phyloP scores from a whole-genome alignment of 2,797 vertebrate species.

The Miichthys miiuy region DNA sequence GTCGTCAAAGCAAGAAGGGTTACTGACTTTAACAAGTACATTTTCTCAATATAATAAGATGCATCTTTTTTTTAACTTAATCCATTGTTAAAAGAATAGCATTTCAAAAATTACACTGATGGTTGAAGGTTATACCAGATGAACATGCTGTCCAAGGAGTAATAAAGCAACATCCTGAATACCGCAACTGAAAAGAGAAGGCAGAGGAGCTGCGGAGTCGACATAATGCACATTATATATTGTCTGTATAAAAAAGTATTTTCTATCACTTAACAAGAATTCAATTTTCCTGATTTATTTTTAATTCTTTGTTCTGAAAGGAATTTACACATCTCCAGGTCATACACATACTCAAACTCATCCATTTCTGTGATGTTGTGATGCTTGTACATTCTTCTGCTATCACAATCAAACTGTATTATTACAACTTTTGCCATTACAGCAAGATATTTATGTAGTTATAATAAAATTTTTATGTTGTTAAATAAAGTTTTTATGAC shows the following conservation, averaged over 20 bases:
- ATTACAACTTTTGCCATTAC: neutral
- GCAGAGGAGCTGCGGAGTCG: neutral
- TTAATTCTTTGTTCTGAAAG: neutral
- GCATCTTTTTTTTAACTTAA: constrained; percentile 18
- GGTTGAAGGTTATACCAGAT: constrained; percentile 25
- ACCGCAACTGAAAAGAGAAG: constrained; percentile 21
- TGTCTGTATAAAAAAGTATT: neutral
- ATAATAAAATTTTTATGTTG: neutral
- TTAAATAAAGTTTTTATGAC: neutral
- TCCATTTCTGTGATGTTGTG: neutral
- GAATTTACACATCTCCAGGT: constrained; percentile 13
- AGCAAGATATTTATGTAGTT: neutral
- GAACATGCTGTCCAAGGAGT: constrained; percentile 21
- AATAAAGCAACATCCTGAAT: constrained; percentile 34
- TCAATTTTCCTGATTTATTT: neutral
- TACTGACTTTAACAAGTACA: constrained; percentile 23
- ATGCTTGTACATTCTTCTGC: neutral
- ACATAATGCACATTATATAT: constrained; percentile 4
- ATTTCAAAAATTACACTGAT: constrained; percentile 36
- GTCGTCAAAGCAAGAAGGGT: constrained; percentile 16
- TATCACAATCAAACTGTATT: neutral
- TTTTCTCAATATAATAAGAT: constrained; percentile 28
- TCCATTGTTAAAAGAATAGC: constrained; percentile 23
- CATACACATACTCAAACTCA: neutral
- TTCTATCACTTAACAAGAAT: neutral